Evolutionary conservation across 2,888 invertebrate genomes (phyloP).

Genomic region (Pardosa pseudoannulata): DNA sequence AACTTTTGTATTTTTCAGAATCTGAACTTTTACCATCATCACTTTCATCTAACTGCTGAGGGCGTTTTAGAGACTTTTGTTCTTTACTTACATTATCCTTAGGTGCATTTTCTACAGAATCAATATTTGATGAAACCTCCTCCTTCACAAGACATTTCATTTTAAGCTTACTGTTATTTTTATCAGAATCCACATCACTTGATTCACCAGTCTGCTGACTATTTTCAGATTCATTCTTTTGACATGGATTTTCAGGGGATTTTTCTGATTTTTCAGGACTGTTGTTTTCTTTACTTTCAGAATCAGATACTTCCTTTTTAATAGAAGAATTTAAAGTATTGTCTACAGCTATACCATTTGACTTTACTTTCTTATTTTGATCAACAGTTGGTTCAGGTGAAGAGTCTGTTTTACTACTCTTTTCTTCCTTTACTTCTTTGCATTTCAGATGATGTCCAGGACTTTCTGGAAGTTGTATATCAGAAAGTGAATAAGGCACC

Average conservation of each 20-base stretch:
- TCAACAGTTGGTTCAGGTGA: background rate
- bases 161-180: background rate
- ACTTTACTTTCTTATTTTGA: background rate
- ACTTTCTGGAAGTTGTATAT: slow-evolving; percentile 57
- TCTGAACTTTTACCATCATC: slow-evolving; percentile 24
- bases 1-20: slow-evolving; percentile 4
- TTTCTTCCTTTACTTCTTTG: background rate
- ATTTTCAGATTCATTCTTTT: background rate
- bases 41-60: slow-evolving; percentile 11
- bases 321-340: background rate
- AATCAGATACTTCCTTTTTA: background rate
- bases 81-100: background rate
- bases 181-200: background rate
- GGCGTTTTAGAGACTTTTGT: background rate
- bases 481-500: slow-evolving; percentile 59
- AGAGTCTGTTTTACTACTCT: background rate
- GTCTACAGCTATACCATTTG: background rate
- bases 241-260: background rate
- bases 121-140: background rate
- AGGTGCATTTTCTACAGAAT: background rate
- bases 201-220: background rate
- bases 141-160: background rate
- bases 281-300: background rate
- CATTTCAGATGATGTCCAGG: background rate
- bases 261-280: background rate